phyloP scores from a whole-genome alignment of 2,113 vertebrate genomes.

The Panurus biarmicus region DNA sequence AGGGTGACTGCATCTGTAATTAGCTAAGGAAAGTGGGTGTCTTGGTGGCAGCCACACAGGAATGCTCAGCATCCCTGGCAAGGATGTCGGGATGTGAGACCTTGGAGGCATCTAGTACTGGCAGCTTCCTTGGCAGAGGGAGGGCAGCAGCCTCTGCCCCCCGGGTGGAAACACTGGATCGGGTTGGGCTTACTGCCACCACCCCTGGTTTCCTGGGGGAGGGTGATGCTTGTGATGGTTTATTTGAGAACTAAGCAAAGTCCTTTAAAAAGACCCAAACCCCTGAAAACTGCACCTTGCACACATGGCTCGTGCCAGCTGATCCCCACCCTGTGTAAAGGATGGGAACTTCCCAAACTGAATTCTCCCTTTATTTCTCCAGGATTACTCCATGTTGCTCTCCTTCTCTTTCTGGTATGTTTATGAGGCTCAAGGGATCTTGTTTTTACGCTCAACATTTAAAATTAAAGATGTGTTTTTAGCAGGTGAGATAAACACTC shows the following conservation, averaged over 20 bases:
- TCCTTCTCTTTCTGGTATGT: conserved; percentile 31
- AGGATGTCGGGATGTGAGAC: background rate
- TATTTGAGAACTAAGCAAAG: background rate
- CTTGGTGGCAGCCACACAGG: background rate
- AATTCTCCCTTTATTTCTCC: conserved; percentile 29
- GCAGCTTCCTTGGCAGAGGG: background rate
- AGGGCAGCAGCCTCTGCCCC: background rate
- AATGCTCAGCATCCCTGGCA: background rate
- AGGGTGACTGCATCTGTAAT: background rate
- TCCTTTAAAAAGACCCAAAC: background rate
- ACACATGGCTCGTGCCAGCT: fast-evolving
- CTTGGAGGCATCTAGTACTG: background rate
- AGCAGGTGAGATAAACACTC: conserved; percentile 49
- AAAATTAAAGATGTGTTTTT: conserved; percentile 52
- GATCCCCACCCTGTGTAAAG: background rate
- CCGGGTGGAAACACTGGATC: background rate
- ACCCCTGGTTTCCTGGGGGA: background rate
- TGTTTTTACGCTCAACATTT: conserved; percentile 14
- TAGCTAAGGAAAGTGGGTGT: background rate
- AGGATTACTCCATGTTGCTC: background rate
- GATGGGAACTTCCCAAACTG: conserved; percentile 18
- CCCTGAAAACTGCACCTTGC: background rate
- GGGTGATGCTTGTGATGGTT: background rate
- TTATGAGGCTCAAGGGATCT: conserved; percentile 41
- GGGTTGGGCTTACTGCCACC: background rate